Evolutionary conservation across 2,888 invertebrate species (phyloP), one percentile per base, ranked within the genome.

Genomic region (Drosophila picticornis): DNA sequence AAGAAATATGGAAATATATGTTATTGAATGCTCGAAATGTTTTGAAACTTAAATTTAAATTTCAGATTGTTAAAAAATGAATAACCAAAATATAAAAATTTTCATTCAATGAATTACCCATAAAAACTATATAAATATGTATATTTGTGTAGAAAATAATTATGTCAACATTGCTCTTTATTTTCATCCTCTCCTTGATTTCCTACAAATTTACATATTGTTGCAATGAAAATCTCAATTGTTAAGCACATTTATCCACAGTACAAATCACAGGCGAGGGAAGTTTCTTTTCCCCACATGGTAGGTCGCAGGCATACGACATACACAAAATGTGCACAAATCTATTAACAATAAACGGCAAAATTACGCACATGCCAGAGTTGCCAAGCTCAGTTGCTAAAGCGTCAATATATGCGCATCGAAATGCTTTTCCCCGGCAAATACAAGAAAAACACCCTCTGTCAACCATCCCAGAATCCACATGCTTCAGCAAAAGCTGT

Each of bases 361-460:
- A 83, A 73, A 81, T 86, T 69, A 75, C 80, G 69, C 69, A 86
- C 81, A 77, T 84, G 80, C 62, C 81, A 51, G 67, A 57, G 73
- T 29, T 57, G 57, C 43, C 66, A 56, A 51, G 38, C 43, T 36
- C 32, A 53, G 67, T 80, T 62, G 69, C 56, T 55, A 61, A 72
- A 64, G 63, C 65, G 66, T 60, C 57, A 74, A 80, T 76, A 77
- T 80, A 80, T 80, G 61, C 57, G 52, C 67, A 65, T 46, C 13
- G 25, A 36, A 57, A 53, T 34, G 60, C 34, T 52, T 36, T 58
- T 13, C 1, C 13, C 25, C 11, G 2, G 25, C 1, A 19, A n/a
- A 36, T 27, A 38, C 9, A 10, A 61, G 57, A 46, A 32, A 43
- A 32, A 51, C 6, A 50, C 16, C 13, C 50, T 63, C 53, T 29